Percentiles rank a stretch among this genome's conserved stretches.
Conservation (phyloP, 2,888 invertebrate species). For the Tinea pellionella region DNA sequence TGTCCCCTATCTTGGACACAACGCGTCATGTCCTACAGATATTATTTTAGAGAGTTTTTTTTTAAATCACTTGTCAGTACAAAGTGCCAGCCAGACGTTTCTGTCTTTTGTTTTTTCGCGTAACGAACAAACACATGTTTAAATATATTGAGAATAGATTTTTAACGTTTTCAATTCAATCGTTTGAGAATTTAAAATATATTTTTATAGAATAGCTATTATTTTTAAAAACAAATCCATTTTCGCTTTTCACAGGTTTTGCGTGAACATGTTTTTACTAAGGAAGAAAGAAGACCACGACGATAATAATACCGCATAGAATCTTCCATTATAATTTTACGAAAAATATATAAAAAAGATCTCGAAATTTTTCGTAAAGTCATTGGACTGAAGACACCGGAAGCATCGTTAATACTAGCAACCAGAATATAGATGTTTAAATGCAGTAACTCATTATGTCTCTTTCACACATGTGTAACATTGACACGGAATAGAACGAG, state of each 20-base stretch:
- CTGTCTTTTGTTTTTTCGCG: background rate
- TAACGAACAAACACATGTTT: background rate
- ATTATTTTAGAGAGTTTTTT: background rate
- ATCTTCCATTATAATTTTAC: too few relatives aligned
- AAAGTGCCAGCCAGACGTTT: background rate
- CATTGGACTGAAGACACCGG: constrained; percentile 54
- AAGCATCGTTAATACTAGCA: constrained; percentile 61
- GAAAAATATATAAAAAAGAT: too few relatives aligned
- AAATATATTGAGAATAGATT: too few relatives aligned
- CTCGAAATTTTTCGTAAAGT: constrained; percentile 21
- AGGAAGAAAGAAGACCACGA: too few relatives aligned
- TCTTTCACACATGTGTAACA: constrained; percentile 27
- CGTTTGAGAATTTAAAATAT: too few relatives aligned
- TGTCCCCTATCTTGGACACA: constrained; percentile 21
- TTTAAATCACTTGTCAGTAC: background rate
- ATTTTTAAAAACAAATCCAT: too few relatives aligned
- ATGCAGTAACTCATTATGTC: constrained; percentile 37
- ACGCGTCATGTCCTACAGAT: background rate
- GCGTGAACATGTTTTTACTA: too few relatives aligned
- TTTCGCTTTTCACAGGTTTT: too few relatives aligned
- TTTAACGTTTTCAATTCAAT: too few relatives aligned
- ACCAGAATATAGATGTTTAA: constrained; percentile 67
- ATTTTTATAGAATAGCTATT: too few relatives aligned
- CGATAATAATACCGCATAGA: too few relatives aligned
- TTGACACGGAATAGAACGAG: constrained; percentile 25